Evolutionary conservation across 1,140 invertebrate genomes (phyloP), one percentile per base, ranked within the genome.

Genomic region (Aporrectodea caliginosa): DNA sequence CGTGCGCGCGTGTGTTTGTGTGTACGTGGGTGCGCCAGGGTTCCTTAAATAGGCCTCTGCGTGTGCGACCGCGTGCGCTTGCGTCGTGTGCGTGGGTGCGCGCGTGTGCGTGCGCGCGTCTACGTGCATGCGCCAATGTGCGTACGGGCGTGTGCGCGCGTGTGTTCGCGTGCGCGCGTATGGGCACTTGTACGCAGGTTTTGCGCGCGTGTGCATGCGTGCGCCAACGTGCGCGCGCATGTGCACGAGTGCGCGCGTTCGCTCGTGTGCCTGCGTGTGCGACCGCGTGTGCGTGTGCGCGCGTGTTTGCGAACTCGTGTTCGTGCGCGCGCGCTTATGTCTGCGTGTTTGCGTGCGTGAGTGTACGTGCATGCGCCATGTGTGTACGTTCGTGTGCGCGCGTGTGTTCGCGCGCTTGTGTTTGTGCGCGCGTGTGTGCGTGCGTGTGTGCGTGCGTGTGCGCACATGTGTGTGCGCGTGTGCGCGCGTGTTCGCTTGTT

Each of bases 391-490:
- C 12, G 16, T 16, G 1, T 1, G 73, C 6, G 73, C n/a, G 27
- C 73, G n/a, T 74, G 73, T 2, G n/a, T 1, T 34, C n/a, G 1
- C 32, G 31, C 14, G 31, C 32, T 16, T 30, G 35, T 29, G 35
- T 77, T 34, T 30, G 43, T 71, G 76, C 27, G 76, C 69, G 76
- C 14, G 43, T 71, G 77, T n/a, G n/a, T n/a, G n/a, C n/a, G n/a
- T n/a, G n/a, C n/a, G n/a, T n/a, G n/a, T n/a, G 58, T 72, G 77
- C 33, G 69, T 78, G 58, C 33, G 69, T 72, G 68, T 16, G 77
- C 33, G 69, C 12, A 35, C 35, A 35, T 6, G 22, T 78, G 69
- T 29, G 14, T 72, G 68, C 16, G 32, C 33, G 22, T 32, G 27
- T 71, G 68, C 0, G 58, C 31, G 58, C 34, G 69, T 29, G 33